Base-by-base conservation (phyloP, 1,140 invertebrate species). In the Stratiolaelaps scimitus region DNA sequence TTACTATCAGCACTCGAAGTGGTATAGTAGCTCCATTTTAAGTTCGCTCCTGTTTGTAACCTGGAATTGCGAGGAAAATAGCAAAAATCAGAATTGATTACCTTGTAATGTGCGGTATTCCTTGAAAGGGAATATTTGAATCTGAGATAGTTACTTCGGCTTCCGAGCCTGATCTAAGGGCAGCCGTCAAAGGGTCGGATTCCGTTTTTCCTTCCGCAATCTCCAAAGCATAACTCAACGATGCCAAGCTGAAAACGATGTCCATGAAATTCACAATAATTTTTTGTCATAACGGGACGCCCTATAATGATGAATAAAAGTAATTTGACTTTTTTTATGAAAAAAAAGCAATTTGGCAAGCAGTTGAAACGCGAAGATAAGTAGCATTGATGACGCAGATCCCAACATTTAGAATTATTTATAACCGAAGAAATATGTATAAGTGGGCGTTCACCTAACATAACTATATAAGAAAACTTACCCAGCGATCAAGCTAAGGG, bases 51-150 rank as follows among this genome's bases (percentile, higher is more conserved):
- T 40, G 10, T 10, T 40, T 40, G 10, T 40, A 40, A 40, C 10
- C 10, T 40, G 10, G 34, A 10, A 40, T 0, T 40, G 34, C 4
- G 34, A 40, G 34, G 10, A 40, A 40, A 40, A 4, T 40, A 40
- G 4, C 34, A 6, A 40, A 40, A 40, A 40, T 6, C 4, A 4
- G 4, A 40, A 40, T 6, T 40, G 10, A 40, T 60, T 26, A 60
- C 53, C 53, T 26, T 19, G 53, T 60, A 23, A 60, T 60, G 26
- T 60, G 53, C 4, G 53, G 53, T n/a, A 60, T 60, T 26, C 53
- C 53, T 60, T 60, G 26, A 34, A 60, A 60, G 15, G 26, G 26
- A 15, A 60, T 60, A 34, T 26, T 26, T 15, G 53, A 60, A 23
- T 60, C 53, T 4, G 53, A 29, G 34, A 40, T 40, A 40, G 34